phyloP scores from a whole-genome alignment of 2,113 vertebrate genomes.

The Diadophis punctatus region DNA sequence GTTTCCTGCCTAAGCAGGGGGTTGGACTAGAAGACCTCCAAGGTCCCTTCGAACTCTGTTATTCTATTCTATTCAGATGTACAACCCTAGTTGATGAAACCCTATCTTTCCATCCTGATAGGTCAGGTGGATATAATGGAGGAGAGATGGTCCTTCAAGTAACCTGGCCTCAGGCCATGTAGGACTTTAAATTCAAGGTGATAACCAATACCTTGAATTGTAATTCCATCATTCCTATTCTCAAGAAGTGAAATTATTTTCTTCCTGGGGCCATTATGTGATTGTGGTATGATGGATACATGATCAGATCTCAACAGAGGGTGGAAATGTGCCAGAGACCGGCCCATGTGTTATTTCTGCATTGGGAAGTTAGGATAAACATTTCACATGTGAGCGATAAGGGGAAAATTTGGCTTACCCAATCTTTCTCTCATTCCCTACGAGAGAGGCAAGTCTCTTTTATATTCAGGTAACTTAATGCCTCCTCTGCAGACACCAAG shows the following conservation, averaged over 20 bases:
- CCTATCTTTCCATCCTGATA: neutral
- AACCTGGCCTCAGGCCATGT: too few relatives aligned
- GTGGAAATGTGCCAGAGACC: slow-evolving; percentile 9
- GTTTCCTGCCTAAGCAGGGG: too few relatives aligned
- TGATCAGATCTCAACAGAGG: neutral
- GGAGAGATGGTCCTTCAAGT: too few relatives aligned
- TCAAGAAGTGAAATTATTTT: neutral
- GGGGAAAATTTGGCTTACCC: neutral
- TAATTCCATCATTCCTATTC: neutral
- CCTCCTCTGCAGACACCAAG: slow-evolving; percentile 19
- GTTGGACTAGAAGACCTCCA: too few relatives aligned
- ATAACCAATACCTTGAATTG: too few relatives aligned
- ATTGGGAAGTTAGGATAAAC: slow-evolving; percentile 54
- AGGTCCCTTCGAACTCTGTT: too few relatives aligned
- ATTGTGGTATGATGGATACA: neutral
- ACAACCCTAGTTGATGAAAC: neutral
- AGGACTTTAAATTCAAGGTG: too few relatives aligned
- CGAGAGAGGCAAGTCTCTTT: slow-evolving; percentile 24
- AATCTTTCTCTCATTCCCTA: neutral
- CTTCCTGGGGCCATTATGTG: neutral
- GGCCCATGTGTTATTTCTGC: slow-evolving; percentile 55
- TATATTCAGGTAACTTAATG: slow-evolving; percentile 14
- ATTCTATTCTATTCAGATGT: too few relatives aligned
- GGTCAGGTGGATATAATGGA: too few relatives aligned
- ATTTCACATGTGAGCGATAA: slow-evolving; percentile 16